Evolutionary conservation across 1,140 invertebrate species (phyloP), one percentile per base, ranked within the genome.

Genomic region (Battus philenor): DNA sequence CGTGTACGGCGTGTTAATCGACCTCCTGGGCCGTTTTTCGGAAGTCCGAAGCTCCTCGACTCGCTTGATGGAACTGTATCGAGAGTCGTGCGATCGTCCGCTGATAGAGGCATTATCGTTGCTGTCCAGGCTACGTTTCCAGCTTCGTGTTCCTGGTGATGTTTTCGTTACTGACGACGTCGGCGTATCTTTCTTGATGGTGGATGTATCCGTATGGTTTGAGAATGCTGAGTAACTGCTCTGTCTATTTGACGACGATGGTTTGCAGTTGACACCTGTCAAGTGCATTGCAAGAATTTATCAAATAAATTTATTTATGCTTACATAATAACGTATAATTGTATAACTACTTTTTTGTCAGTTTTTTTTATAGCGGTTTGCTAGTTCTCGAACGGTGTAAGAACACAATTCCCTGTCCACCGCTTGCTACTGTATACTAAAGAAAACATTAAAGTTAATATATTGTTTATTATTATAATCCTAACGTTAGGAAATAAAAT

Each of bases 171-270:
- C 61, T 4, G 27, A 26, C 2, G 64, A 34, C 4, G 70, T 62
- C 12, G 54, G 50, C 0, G 59, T 58, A 0, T 68, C 63, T 46
- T 81, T 72, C 4, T 50, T 73, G 12, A 68, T 49, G 32, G 59
- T 64, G 1, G 76, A 84, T n/a, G 59, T 46, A 45, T 87, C 81
- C 0, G 82, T 83, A 10, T 76, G 68, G 20, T 60, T 71, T 5
- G 82, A 86, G 41, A 84, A 80, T 0, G 77, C 82, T 0, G 84
- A 86, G 45, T 87, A 82, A 27, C 79, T 84, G 58, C 78, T 87
- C 48, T 83, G 77, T 34, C 81, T 66, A 36, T 63, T 79, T 1
- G 60, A 27, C 6, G 61, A 66, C 17, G 72, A 72, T 3, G 68
- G 67, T 22, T 68, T 62, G 13, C 56, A 34, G 41, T 63, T 73